phyloP scores from a whole-genome alignment of 2,113 vertebrate species.

The Prolemur simus region DNA sequence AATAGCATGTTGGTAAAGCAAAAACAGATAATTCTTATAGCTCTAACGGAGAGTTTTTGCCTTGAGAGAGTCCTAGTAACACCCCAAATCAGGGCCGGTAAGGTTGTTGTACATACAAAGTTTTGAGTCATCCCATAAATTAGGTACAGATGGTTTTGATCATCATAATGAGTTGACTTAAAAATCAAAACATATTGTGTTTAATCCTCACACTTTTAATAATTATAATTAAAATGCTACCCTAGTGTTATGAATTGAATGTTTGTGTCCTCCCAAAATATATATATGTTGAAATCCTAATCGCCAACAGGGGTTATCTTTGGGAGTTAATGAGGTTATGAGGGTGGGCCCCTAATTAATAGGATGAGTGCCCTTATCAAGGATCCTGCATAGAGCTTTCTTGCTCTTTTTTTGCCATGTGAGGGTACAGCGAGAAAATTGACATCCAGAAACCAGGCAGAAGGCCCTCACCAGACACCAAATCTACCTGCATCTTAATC shows the following conservation, averaged over 20 bases:
- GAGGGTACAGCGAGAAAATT: background rate
- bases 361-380: background rate
- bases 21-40: background rate
- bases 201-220: background rate
- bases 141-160: background rate
- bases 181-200: background rate
- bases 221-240: background rate
- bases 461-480: background rate
- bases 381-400: no score
- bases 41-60: background rate
- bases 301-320: background rate
- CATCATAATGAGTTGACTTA: background rate
- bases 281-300: background rate
- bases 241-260: background rate
- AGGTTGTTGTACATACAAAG: background rate
- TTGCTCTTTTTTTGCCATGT: background rate
- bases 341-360: background rate
- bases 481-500: no score
- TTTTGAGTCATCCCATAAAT: background rate
- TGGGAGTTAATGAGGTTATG: background rate
- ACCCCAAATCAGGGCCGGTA: rapidly evolving
- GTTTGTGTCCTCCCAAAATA: background rate
- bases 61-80: background rate
- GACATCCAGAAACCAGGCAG: background rate
- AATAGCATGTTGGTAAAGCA: background rate